phyloP scores from a whole-genome alignment of 2,797 vertebrate genomes.

The Nannoperca obscura region DNA sequence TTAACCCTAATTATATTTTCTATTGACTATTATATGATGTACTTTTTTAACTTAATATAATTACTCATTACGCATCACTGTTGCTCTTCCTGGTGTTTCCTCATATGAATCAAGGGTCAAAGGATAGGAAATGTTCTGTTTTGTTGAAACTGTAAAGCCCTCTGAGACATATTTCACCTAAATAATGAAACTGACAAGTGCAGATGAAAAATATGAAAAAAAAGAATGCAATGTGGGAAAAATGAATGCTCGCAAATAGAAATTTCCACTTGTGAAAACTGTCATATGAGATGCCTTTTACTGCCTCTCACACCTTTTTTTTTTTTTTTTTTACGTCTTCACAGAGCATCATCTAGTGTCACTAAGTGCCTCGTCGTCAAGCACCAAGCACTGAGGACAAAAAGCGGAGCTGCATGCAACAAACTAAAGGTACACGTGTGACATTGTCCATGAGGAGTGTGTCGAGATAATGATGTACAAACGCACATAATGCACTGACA shows the following conservation, averaged over 20 bases:
- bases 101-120: neutral
- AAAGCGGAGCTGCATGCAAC: constrained; percentile 69
- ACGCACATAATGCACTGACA: neutral
- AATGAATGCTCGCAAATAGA: neutral
- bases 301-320: constrained; percentile 5
- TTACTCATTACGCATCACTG: neutral
- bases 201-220: neutral
- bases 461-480: neutral
- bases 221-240: neutral
- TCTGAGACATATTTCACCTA: neutral
- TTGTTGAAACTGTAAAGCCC: neutral
- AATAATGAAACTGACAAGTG: neutral
- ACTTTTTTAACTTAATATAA: neutral
- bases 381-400: constrained; percentile 74
- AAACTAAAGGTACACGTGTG: constrained; percentile 79
- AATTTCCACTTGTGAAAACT: too few relatives aligned
- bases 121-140: neutral
- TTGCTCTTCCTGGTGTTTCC: neutral
- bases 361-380: constrained; percentile 84
- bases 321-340: neutral
- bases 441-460: too few relatives aligned
- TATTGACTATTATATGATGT: neutral
- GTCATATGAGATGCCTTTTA: neutral
- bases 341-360: constrained; percentile 72
- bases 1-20: neutral